Percentiles rank a stretch among this genome's conserved stretches.
These are phyloP conservation scores for Scartelaos histophorus DNA, from an alignment of 2,113 vertebrate genomes.

Conservation along the genomic window DNA sequence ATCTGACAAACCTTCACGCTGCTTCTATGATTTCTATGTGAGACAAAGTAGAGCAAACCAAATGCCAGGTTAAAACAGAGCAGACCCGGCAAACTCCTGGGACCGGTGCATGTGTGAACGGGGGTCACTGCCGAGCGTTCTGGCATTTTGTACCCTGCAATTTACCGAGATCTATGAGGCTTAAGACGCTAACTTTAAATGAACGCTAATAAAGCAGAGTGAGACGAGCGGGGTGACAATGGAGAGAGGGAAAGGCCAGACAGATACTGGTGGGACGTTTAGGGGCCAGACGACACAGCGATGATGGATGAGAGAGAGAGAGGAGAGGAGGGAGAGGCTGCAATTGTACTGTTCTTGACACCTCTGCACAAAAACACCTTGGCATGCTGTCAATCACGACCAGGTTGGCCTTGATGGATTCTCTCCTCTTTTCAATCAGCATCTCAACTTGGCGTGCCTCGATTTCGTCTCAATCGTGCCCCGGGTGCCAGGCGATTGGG, in stretches of 20 bases:
- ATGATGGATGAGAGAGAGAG: slow-evolving; percentile 63
- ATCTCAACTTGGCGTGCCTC: slow-evolving; percentile 61
- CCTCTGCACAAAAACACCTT: slow-evolving; percentile 76
- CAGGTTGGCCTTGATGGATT: slow-evolving; percentile 73
- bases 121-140: no score
- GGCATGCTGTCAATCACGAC: slow-evolving; percentile 76
- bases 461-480: slow-evolving; percentile 53
- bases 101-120: no score
- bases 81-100: no score
- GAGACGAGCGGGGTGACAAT: slow-evolving; percentile 45
- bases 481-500: slow-evolving; percentile 38
- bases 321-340: slow-evolving; percentile 49
- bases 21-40: no score
- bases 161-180: no score
- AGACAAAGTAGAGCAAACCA: no score
- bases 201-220: slow-evolving; percentile 50
- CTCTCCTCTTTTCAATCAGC: slow-evolving; percentile 78
- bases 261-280: slow-evolving; percentile 66
- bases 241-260: slow-evolving; percentile 57
- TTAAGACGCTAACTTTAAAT: slow-evolving; percentile 60
- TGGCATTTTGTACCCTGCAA: no score
- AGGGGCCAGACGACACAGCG: slow-evolving; percentile 66
- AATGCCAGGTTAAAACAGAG: no score
- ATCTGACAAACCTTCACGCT: no score
- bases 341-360: slow-evolving; percentile 78